Evolutionary conservation across 2,888 invertebrate species (phyloP), one percentile per base, ranked within the genome.

Genomic region (Phania funesta): DNA sequence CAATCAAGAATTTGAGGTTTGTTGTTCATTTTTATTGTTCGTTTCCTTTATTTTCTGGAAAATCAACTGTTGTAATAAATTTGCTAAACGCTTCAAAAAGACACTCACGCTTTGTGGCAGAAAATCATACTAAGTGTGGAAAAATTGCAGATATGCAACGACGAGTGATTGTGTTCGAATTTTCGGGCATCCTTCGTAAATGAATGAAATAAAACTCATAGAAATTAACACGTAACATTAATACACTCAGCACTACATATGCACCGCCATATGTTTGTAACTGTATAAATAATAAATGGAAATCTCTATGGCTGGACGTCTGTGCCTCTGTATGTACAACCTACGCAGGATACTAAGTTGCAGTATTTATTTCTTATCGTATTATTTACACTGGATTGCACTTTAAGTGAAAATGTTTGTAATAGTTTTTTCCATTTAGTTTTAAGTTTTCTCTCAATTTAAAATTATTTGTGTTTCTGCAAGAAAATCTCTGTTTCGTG

Each of bases 301-400:
- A 65, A 38, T 50, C 6, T 65, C 50, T 50, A 24, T 35, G 50
- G 16, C 24, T 38, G 48, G 11, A 26, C 7, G 16, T 41, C n/a
- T 54, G 18, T 41, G n/a, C 44, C 26, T 54, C 6, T 56, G 0
- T 46, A 0, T 13, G 9, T 44, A 13, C 41, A 26, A 52, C 38
- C 50, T 29, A 73, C 50, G 26, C 50, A 62, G 71, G 38, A 60
- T 60, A 35, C 13, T 20, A 50, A 18, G 9, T 60, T 41, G 24
- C 62, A 41, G 38, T 48, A 58, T 75, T 18, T 48, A 58, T 65
- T 75, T 65, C 56, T 48, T 75, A 20, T n/a, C 16, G 16, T n/a
- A 78, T 70, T 71, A 70, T 64, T 70, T 64, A 70, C 77, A 70
- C 64, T 50, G 56, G 77, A 56, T 64, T 78, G 64, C 26, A 64